Evolutionary conservation across 2,888 invertebrate genomes (phyloP).

Genomic region (Morinoia aosen): DNA sequence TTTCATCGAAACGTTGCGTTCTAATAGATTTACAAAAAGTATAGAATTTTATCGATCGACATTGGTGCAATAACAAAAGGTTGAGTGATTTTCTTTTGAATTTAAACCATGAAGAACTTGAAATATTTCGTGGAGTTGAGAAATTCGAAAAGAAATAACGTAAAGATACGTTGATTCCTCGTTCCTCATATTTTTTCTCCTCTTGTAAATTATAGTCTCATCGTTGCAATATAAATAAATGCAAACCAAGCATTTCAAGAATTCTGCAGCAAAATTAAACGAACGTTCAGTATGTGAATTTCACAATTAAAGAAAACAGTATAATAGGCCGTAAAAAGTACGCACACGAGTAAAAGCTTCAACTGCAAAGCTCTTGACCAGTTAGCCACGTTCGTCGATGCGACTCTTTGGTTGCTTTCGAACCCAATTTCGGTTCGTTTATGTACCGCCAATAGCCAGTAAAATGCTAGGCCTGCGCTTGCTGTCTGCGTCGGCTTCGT

Average conservation of each 20-base stretch:
- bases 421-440: not conserved
- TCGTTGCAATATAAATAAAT: not conserved
- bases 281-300: not conserved
- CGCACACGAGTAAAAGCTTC: not conserved
- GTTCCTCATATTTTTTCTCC: not conserved
- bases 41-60: too few species aligned
- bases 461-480: not conserved
- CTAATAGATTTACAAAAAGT: too few species aligned
- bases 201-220: not conserved
- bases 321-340: not conserved
- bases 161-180: too few species aligned
- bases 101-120: too few species aligned
- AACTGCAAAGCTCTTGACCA: not conserved
- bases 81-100: too few species aligned
- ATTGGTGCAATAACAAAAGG: too few species aligned
- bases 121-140: too few species aligned
- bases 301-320: not conserved
- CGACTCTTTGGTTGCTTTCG: not conserved
- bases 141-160: too few species aligned
- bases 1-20: too few species aligned
- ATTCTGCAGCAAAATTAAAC: not conserved
- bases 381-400: not conserved
- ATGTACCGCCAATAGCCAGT: not conserved
- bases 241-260: not conserved
- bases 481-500: not conserved